A percentile compares a stretch with the other conserved stretches of the same genome.
Conservation (phyloP, 1,140 invertebrate genomes). For the Acromyrmex heyeri region DNA sequence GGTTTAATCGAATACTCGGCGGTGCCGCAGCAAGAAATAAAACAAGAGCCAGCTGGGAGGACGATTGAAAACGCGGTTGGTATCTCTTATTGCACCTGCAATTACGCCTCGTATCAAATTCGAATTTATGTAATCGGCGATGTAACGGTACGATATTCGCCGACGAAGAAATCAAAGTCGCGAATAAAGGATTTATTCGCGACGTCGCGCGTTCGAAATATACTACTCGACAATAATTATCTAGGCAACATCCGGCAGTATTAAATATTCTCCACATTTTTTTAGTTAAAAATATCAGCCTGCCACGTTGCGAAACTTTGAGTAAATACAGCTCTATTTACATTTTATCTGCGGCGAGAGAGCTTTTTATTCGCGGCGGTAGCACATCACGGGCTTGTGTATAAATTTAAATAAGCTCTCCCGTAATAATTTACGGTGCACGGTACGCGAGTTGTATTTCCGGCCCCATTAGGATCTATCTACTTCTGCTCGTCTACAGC, state of each 20-base stretch:
- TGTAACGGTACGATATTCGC: background rate
- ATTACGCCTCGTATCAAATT: constrained; percentile 42
- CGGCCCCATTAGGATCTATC: constrained; percentile 42
- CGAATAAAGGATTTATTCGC: background rate
- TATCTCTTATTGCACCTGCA: constrained; percentile 43
- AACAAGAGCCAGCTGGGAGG: constrained; percentile 13
- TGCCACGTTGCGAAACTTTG: constrained; percentile 19
- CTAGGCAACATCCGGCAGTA: background rate
- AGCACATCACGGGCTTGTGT: constrained; percentile 22
- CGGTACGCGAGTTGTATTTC: constrained; percentile 19
- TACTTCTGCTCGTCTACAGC: background rate
- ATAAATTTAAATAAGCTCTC: constrained; percentile 58
- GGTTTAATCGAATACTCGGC: constrained; percentile 61
- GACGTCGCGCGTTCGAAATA: background rate
- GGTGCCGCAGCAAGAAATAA: constrained; percentile 32
- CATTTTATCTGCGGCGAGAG: constrained; percentile 57
- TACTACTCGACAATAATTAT: background rate
- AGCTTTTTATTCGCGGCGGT: constrained; percentile 41
- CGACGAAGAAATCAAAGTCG: constrained; percentile 26
- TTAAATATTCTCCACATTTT: constrained; percentile 47
- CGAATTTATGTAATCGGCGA: constrained; percentile 49
- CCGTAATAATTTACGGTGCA: constrained; percentile 36
- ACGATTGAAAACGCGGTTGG: constrained; percentile 45
- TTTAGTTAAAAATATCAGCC: constrained; percentile 34
- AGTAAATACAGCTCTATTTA: constrained; percentile 54